Percentiles rank a stretch among this genome's conserved stretches.
These are phyloP conservation scores for Paradoxurus hermaphroditus DNA, from an alignment of 2,113 vertebrate species.

Conservation along the genomic window DNA sequence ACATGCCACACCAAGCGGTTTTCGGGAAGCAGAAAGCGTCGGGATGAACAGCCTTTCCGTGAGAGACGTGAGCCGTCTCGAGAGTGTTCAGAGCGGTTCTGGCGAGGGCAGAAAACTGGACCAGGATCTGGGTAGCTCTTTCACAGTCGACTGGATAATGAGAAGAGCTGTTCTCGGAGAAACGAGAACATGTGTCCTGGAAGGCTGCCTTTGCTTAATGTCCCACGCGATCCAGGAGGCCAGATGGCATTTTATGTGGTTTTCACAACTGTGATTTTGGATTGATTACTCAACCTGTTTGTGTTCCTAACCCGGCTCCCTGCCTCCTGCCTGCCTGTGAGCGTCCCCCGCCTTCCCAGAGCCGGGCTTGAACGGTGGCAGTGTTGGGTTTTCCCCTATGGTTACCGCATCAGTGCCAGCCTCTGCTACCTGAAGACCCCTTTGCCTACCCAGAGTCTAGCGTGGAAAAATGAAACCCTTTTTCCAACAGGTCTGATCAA, in stretches of 20 bases:
- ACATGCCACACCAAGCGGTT: not conserved
- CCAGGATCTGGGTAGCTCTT: not conserved
- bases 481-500: not conserved
- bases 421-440: not conserved
- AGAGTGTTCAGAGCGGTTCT: not conserved
- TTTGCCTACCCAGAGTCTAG: not conserved
- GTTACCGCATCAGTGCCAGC: not conserved
- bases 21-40: not conserved
- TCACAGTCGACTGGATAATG: conserved; percentile 42
- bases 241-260: conserved; percentile 74
- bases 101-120: not conserved
- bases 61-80: not conserved
- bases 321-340: conserved; percentile 44
- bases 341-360: not conserved
- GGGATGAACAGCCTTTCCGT: fast-evolving
- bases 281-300: conserved; percentile 51
- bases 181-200: conserved; percentile 62
- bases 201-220: conserved; percentile 61
- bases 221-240: conserved; percentile 42
- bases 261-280: conserved; percentile 67
- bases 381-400: not conserved
- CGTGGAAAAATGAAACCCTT: not conserved
- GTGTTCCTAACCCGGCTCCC: conserved; percentile 46
- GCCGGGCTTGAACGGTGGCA: not conserved
- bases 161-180: conserved; percentile 44